Evolutionary conservation across 1,140 invertebrate species (phyloP).

Genomic region (Ganaspis sp.): DNA sequence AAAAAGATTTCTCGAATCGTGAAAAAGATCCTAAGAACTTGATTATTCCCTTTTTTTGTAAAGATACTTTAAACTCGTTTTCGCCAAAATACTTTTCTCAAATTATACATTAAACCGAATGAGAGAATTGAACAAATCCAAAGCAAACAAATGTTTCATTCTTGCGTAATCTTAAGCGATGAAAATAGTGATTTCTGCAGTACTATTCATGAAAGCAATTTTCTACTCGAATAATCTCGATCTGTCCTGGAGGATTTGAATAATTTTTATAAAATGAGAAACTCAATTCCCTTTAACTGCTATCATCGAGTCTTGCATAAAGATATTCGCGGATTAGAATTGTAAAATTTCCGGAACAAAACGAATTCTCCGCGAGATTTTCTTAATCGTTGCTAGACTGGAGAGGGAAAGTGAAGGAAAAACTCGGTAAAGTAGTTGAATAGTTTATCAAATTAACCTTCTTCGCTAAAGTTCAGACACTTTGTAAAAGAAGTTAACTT

Average conservation of each 20-base stretch:
- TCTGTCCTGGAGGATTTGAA: constrained; percentile 2
- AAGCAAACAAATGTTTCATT: neutral
- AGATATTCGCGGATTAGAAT: constrained; percentile 17
- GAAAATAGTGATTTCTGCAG: constrained; percentile 1
- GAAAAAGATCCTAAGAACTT: no score
- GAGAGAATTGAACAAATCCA: neutral
- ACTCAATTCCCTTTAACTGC: constrained; percentile 8
- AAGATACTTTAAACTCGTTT: no score
- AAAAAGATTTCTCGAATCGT: no score
- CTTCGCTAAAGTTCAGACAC: constrained; percentile 8
- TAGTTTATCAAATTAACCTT: constrained; percentile 28
- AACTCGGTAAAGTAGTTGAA: constrained; percentile 3
- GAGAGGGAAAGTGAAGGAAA: neutral
- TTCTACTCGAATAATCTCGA: neutral
- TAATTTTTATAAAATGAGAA: constrained; percentile 26
- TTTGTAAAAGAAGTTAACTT: constrained; percentile 6
- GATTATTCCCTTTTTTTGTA: no score
- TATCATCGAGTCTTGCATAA: neutral
- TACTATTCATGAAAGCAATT: constrained; percentile 5
- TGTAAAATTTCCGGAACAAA: constrained; percentile 14
- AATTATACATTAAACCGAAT: neutral
- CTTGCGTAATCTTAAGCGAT: neutral
- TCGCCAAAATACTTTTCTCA: no score
- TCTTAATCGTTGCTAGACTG: neutral
- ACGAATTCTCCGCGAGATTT: neutral